phyloP scores from a whole-genome alignment of 1,140 invertebrate genomes.

The Medauroidea extradentata region DNA sequence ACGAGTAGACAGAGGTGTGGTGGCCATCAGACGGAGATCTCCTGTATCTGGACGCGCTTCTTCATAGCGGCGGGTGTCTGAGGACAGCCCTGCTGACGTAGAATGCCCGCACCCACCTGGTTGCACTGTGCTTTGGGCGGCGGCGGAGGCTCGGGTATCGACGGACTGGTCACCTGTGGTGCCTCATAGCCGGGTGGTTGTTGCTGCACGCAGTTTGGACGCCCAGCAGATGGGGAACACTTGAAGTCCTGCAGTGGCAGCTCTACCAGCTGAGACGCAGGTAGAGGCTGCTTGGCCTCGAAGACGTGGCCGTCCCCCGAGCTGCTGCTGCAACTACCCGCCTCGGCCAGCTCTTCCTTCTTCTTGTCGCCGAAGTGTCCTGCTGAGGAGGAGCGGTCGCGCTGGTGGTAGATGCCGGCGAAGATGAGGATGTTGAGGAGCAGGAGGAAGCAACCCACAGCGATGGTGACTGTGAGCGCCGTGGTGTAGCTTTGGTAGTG shows the following conservation, averaged over 20 bases:
- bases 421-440: conserved; percentile 91
- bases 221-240: conserved; percentile 51
- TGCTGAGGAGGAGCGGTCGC: conserved; percentile 56
- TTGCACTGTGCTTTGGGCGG: conserved; percentile 50
- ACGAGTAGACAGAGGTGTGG: neutral
- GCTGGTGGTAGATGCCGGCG: conserved; percentile 89
- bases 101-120: conserved; percentile 46
- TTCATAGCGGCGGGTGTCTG: conserved; percentile 64
- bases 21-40: conserved; percentile 70
- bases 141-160: conserved; percentile 46
- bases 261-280: conserved; percentile 45
- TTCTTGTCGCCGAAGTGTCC: conserved; percentile 52
- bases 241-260: conserved; percentile 61
- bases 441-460: conserved; percentile 82
- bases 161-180: conserved; percentile 3
- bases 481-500: conserved; percentile 85
- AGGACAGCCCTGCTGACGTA: conserved; percentile 51
- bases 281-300: conserved; percentile 50
- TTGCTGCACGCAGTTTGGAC: conserved; percentile 44
- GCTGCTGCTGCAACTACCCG: conserved; percentile 54
- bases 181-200: conserved; percentile 48
- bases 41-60: conserved; percentile 81
- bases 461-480: conserved; percentile 86
- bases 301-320: conserved; percentile 51
- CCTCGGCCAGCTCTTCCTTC: conserved; percentile 67